Conservation (phyloP, 2,888 invertebrate species). For the Polylopha cassiicola region DNA sequence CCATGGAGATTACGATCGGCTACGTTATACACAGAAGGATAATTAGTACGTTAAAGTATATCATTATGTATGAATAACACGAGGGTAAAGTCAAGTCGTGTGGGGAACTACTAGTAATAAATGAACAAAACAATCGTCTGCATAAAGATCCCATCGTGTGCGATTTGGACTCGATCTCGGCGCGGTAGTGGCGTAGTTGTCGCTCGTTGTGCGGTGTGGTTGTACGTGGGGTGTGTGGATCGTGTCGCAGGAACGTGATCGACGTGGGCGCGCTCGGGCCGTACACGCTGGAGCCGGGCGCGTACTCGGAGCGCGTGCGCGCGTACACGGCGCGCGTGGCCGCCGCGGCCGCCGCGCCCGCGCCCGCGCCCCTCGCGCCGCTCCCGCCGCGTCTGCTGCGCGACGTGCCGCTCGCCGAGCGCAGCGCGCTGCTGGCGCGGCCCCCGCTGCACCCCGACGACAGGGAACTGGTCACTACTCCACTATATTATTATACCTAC, state of each 20-base stretch:
- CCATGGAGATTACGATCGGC: no score
- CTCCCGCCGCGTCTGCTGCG: conserved; percentile 71
- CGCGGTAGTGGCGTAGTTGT: no score
- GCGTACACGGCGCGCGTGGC: conserved; percentile 75
- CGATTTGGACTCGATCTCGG: no score
- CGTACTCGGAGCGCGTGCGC: conserved; percentile 89
- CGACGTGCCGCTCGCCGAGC: conserved; percentile 84
- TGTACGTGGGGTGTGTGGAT: no score
- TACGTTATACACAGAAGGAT: no score
- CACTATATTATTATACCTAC: neutral
- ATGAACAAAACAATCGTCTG: no score
- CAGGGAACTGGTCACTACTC: conserved; percentile 81
- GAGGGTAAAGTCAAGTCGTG: no score
- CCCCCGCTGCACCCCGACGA: conserved; percentile 73
- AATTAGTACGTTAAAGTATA: no score
- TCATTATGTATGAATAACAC: no score
- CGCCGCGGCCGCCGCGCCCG: conserved; percentile 31
- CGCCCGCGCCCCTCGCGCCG: conserved; percentile 51
- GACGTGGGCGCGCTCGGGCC: conserved; percentile 95
- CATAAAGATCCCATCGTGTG: no score
- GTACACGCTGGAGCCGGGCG: conserved; percentile 91
- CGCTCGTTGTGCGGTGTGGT: no score
- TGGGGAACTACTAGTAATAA: no score
- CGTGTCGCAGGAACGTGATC: conserved; percentile 88
- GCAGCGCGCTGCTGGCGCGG: conserved; percentile 62